Evolutionary conservation across 1,140 invertebrate species (phyloP), one percentile per base, ranked within the genome.

Genomic region (Euborellia annulipes): DNA sequence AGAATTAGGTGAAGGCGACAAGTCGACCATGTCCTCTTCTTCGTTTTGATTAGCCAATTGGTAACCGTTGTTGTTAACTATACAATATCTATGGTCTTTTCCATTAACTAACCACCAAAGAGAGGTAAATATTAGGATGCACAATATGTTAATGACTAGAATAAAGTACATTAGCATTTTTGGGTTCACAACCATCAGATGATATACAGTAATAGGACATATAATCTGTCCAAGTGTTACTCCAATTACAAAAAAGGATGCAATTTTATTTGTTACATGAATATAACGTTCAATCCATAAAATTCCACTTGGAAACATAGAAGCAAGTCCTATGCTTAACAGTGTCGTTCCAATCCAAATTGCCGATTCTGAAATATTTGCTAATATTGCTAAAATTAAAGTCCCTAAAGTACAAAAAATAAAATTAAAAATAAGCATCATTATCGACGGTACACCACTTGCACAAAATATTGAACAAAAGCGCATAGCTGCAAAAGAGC

Each of bases 201-300:
- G 56, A 2, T 61, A 60, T 2, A 61, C 61, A 6, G 58, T 36
- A 4, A 58, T 52, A 3, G 67, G 67, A 13, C 66, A 50, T 1
- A 56, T 45, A 62, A 70, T 67, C 51, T 71, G 65, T 3, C 69
- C 69, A 11, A 69, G 50, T 11, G 67, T 62, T 2, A 62, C 65
- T 1, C 66, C 62, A 2, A 68, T 50, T 21, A 69, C 60, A 50
- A 71, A 63, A n/a, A 65, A 54, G 7, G 68, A 62, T 1, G 67
- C 64, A 13, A 66, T 59, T 50, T 65, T 65, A 14, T 70, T 68
- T 3, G 65, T 64, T 3, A 71, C 55, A 32, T 60, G 59, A 22
- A 70, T 62, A 49, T 68, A 63, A 36, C 59, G 52, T 50, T 70
- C 66, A 18, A 65, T 59, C 69, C 68, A 71, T 11, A 65, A 56